Conservation (phyloP, 2,113 vertebrate genomes). For the Sapajus apella region DNA sequence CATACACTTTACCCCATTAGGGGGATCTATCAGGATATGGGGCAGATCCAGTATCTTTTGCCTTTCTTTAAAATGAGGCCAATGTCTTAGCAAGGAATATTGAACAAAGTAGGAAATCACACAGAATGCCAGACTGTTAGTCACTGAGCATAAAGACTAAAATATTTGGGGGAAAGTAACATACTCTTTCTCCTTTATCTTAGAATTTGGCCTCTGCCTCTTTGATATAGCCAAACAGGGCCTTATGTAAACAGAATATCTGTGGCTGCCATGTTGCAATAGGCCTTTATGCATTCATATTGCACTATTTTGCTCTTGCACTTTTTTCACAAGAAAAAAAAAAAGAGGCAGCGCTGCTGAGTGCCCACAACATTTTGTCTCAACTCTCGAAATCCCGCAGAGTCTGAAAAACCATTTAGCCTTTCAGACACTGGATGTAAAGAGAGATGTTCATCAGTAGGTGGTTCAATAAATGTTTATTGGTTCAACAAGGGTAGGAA, state of each 20-base stretch:
- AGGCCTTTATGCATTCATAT: conserved; percentile 67
- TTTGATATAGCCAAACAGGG: background rate
- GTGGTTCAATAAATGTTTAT: conserved; percentile 62
- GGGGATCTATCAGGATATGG: background rate
- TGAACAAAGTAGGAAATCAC: conserved; percentile 7
- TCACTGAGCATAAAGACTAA: background rate
- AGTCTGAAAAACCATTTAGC: conserved; percentile 60
- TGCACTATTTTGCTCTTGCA: conserved; percentile 27
- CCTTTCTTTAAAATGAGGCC: conserved; percentile 34
- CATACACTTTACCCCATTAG: background rate
- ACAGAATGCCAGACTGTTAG: background rate
- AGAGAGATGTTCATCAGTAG: conserved; percentile 80
- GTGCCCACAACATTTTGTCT: conserved; percentile 37
- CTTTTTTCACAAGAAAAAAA: conserved; percentile 9
- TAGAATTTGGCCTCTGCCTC: conserved; percentile 29
- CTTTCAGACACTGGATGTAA: conserved; percentile 66
- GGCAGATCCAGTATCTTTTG: background rate
- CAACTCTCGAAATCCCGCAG: conserved; percentile 58
- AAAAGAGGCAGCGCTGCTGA: background rate
- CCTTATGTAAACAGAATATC: background rate
- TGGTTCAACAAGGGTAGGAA: conserved; percentile 40
- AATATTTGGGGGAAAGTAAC: background rate
- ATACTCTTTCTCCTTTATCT: conserved; percentile 12
- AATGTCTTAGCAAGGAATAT: conserved; percentile 41
- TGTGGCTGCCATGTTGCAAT: conserved; percentile 7